phyloP scores from a whole-genome alignment of 2,888 invertebrate species.

The Ptychoptera contaminata region DNA sequence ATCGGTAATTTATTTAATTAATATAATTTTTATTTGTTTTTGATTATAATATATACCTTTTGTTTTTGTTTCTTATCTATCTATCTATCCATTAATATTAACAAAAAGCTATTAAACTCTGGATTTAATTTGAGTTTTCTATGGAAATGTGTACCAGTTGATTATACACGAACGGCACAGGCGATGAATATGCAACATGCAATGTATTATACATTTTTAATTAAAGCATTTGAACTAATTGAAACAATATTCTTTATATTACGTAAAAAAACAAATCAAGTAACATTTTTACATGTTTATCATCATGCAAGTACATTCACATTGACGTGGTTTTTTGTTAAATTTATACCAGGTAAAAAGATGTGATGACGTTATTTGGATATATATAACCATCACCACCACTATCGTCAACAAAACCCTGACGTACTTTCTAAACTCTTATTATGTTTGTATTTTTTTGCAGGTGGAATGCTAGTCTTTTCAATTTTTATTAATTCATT shows the following conservation, averaged over 20 bases:
- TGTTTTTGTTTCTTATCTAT: no score
- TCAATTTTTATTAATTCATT: constrained; percentile 40
- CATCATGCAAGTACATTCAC: constrained; percentile 43
- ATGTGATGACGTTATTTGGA: no score
- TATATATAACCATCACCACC: no score
- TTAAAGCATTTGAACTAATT: constrained; percentile 43
- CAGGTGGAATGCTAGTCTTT: constrained; percentile 44
- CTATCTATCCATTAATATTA: no score
- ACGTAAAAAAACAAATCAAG: constrained; percentile 47
- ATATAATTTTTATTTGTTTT: background rate
- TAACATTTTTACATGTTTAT: constrained; percentile 48
- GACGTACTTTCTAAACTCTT: no score
- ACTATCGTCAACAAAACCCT: no score
- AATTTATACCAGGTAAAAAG: constrained; percentile 49
- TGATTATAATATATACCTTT: background rate
- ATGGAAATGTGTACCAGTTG: constrained; percentile 32
- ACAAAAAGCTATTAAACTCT: background rate
- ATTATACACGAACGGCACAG: constrained; percentile 15
- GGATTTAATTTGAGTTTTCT: constrained; percentile 10
- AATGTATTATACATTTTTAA: constrained; percentile 13
- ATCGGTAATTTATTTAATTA: constrained; percentile 13
- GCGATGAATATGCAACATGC: background rate
- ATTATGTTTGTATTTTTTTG: no score
- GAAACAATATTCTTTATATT: constrained; percentile 53
- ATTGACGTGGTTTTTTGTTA: constrained; percentile 42